These are phyloP conservation scores for Manacus vitellinus DNA, from an alignment of 2,113 vertebrate species.

Conservation along the genomic window DNA sequence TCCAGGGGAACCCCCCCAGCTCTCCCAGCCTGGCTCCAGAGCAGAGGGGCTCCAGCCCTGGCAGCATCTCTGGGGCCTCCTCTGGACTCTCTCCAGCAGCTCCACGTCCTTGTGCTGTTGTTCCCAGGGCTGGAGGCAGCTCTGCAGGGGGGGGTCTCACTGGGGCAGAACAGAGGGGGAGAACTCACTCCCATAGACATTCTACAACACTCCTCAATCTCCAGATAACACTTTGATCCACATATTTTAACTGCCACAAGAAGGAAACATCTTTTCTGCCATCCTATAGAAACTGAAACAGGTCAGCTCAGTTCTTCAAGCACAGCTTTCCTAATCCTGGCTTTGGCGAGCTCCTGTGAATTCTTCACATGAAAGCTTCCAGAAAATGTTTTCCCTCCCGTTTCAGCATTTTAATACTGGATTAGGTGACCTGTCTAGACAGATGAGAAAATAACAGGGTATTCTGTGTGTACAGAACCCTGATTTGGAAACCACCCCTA, in stretches of 20 bases:
- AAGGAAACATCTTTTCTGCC: not conserved
- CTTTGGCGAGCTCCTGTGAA: not conserved
- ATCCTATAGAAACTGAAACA: not conserved
- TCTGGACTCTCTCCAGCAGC: not conserved
- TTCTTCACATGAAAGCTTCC: not conserved
- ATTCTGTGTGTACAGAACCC: not conserved
- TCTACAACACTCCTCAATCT: not conserved
- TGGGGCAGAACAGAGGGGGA: not conserved
- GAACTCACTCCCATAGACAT: not conserved
- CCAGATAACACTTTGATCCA: not conserved
- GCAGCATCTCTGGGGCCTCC: not conserved
- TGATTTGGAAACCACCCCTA: not conserved
- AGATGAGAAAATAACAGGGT: constrained; percentile 16
- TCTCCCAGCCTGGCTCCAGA: not conserved
- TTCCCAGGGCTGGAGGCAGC: not conserved
- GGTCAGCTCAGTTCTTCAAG: not conserved
- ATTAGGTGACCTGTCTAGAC: constrained; percentile 14
- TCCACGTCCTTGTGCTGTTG: not conserved
- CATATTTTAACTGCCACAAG: not conserved
- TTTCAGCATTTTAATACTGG: not conserved
- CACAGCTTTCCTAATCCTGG: not conserved
- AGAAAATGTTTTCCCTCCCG: not conserved
- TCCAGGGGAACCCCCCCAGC: not conserved
- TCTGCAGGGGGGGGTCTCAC: not conserved
- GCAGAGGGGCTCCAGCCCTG: not conserved